A percentile compares a stretch with the other conserved stretches of the same genome.
Evolutionary conservation across 2,888 invertebrate species (phyloP).

Genomic region (Agrotis segetum): DNA sequence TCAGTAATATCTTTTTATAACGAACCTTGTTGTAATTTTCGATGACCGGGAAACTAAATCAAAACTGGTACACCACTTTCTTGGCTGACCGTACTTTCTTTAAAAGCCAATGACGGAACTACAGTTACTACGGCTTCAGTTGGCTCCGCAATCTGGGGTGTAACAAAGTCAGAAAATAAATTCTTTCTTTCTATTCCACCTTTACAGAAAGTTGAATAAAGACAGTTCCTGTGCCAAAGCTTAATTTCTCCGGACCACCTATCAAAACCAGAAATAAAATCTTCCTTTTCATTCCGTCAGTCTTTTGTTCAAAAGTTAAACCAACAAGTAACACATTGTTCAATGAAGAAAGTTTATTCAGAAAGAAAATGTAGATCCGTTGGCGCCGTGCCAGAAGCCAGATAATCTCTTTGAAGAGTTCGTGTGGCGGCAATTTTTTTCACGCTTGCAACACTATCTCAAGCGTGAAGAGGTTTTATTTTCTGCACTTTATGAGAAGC

Average conservation of each 20-base stretch:
- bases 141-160: neutral
- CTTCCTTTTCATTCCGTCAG: conserved; percentile 30
- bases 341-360: conserved; percentile 56
- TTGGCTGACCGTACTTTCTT: too few species aligned
- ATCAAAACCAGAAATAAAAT: conserved; percentile 18
- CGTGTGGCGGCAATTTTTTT: conserved; percentile 41
- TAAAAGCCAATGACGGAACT: neutral
- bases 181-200: neutral
- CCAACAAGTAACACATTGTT: conserved; percentile 47
- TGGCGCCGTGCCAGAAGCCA: conserved; percentile 50
- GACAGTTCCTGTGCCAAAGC: neutral
- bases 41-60: too few species aligned
- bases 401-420: conserved; percentile 57
- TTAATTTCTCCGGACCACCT: neutral
- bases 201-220: neutral
- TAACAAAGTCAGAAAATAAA: neutral
- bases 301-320: conserved; percentile 39
- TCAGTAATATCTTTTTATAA: too few species aligned
- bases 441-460: conserved; percentile 32
- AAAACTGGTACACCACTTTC: too few species aligned
- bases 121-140: neutral
- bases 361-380: conserved; percentile 50
- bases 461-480: conserved; percentile 29
- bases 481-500: conserved; percentile 4
- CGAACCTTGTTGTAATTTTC: too few species aligned